Percentiles rank a stretch among this genome's conserved stretches.
phyloP scores from a whole-genome alignment of 2,888 invertebrate species.

The Eupithecia insigniata region DNA sequence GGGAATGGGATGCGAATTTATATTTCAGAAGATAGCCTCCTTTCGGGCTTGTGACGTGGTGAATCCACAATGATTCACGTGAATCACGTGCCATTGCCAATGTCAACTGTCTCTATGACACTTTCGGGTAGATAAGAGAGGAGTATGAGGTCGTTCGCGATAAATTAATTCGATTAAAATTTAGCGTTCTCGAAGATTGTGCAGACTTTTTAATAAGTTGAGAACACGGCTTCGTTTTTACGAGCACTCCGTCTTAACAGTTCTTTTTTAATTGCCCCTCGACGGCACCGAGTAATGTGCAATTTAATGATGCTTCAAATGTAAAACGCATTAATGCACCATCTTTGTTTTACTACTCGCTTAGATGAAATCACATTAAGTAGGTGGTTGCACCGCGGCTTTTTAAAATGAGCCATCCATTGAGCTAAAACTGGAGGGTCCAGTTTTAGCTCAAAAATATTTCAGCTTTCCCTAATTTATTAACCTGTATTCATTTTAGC shows the following conservation, averaged over 20 bases:
- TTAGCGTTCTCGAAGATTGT: slow-evolving; percentile 65
- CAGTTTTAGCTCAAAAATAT: not conserved
- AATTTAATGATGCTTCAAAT: slow-evolving; percentile 82
- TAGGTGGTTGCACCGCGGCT: slow-evolving; percentile 42
- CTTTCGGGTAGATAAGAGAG: slow-evolving; percentile 52
- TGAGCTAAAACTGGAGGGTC: no score
- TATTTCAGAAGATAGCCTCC: slow-evolving; percentile 18
- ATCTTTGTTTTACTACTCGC: slow-evolving; percentile 73
- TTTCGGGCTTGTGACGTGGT: slow-evolving; percentile 13
- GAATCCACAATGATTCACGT: slow-evolving; percentile 12
- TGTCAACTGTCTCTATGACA: slow-evolving; percentile 42
- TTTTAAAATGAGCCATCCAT: not conserved
- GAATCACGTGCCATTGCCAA: slow-evolving; percentile 23
- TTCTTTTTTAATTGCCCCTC: slow-evolving; percentile 81
- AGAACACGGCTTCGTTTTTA: slow-evolving; percentile 80
- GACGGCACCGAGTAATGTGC: slow-evolving; percentile 76
- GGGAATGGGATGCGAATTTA: slow-evolving; percentile 39
- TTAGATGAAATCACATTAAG: slow-evolving; percentile 59
- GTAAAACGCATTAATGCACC: slow-evolving; percentile 81
- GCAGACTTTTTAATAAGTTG: slow-evolving; percentile 79
- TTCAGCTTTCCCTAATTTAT: not conserved
- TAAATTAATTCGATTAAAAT: slow-evolving; percentile 70
- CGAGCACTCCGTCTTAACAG: slow-evolving; percentile 75
- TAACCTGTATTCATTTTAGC: not conserved
- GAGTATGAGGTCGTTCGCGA: slow-evolving; percentile 53